phyloP scores from a whole-genome alignment of 2,888 invertebrate species.

The Molorchus minor region DNA sequence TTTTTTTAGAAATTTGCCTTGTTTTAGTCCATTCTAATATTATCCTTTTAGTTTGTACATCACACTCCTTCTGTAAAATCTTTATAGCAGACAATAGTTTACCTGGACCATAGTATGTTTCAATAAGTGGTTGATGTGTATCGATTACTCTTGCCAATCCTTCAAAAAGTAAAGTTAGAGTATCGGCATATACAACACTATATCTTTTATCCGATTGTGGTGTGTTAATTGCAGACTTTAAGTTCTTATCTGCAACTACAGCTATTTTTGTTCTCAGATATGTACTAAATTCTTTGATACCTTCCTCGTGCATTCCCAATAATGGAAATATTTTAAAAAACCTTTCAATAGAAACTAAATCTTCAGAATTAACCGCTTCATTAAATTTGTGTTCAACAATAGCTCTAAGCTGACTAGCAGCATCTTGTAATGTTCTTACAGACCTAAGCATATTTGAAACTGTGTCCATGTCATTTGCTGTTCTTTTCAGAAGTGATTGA shows the following conservation, averaged over 20 bases:
- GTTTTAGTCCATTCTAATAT: slow-evolving; percentile 77
- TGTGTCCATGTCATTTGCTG: slow-evolving; percentile 78
- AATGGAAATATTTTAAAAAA: slow-evolving; percentile 98
- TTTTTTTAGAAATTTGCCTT: slow-evolving; percentile 71
- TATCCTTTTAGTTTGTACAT: slow-evolving; percentile 70
- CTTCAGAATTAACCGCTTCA: slow-evolving; percentile 88
- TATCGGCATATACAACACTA: slow-evolving; percentile 84
- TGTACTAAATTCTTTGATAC: slow-evolving; percentile 85
- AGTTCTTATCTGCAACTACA: slow-evolving; percentile 75
- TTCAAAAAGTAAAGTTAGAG: slow-evolving; percentile 85
- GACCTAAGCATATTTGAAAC: slow-evolving; percentile 77
- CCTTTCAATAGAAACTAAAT: slow-evolving; percentile 89
- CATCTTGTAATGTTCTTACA: slow-evolving; percentile 77
- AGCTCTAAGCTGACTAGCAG: slow-evolving; percentile 74
- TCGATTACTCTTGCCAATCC: slow-evolving; percentile 85
- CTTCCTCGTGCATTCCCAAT: slow-evolving; percentile 89
- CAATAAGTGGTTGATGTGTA: slow-evolving; percentile 87
- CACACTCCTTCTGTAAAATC: slow-evolving; percentile 82
- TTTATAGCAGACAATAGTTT: slow-evolving; percentile 75
- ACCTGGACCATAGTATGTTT: slow-evolving; percentile 88
- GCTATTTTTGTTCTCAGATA: slow-evolving; percentile 84
- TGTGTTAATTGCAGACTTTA: slow-evolving; percentile 73
- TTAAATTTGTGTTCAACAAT: slow-evolving; percentile 86
- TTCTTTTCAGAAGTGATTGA: slow-evolving; percentile 79
- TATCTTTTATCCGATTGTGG: slow-evolving; percentile 75